Evolutionary conservation across 1,140 invertebrate species (phyloP).

Genomic region (Potamilus streckersoni): DNA sequence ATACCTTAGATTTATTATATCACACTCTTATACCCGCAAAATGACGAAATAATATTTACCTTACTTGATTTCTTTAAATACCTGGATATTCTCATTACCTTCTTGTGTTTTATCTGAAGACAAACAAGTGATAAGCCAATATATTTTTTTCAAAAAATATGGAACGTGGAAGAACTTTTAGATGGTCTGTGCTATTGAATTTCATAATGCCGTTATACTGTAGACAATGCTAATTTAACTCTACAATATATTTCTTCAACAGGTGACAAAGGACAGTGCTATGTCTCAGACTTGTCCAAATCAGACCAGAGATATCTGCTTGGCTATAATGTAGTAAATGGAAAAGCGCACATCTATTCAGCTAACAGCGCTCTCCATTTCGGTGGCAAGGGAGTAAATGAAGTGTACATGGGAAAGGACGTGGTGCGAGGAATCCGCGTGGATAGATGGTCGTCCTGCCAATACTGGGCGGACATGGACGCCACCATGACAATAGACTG

Average conservation of each 20-base stretch:
- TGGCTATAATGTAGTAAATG: conserved; percentile 10
- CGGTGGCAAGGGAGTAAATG: conserved; percentile 1
- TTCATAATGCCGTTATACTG: not conserved
- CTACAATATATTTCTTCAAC: not conserved
- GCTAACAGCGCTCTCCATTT: conserved; percentile 17
- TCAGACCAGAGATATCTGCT: conserved; percentile 15
- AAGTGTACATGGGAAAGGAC: conserved; percentile 36
- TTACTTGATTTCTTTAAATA: too few species aligned
- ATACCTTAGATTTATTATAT: too few species aligned
- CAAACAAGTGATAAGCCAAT: too few species aligned
- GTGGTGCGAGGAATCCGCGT: conserved; percentile 41
- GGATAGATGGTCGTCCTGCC: conserved; percentile 50
- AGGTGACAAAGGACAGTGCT: conserved; percentile 10
- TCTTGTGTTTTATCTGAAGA: too few species aligned
- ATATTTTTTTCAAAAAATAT: too few species aligned
- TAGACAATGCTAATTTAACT: not conserved
- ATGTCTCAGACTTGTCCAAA: not conserved
- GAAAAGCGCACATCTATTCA: conserved; percentile 5
- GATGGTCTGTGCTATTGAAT: too few species aligned
- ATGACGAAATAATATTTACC: too few species aligned
- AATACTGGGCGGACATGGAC: conserved; percentile 45
- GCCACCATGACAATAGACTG: conserved; percentile 48
- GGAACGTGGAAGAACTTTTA: too few species aligned
- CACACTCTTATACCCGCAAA: too few species aligned
- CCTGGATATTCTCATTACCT: too few species aligned